Base-by-base conservation (phyloP, 2,888 invertebrate species). In the Zaprionus obscuricornis region DNA sequence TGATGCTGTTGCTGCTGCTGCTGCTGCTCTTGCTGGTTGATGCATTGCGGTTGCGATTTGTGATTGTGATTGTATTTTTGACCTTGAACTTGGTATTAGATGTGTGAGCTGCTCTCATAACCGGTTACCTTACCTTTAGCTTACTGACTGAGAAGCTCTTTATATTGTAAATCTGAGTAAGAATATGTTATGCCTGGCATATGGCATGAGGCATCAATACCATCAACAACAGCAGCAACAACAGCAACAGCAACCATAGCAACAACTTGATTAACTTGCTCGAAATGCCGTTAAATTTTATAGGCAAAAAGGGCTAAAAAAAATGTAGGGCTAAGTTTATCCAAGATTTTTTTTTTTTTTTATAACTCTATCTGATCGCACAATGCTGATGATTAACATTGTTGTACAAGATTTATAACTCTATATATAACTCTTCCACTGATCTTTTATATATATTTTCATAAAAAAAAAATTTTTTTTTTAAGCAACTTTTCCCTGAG, bases 61-160 rank as follows among this genome's bases (percentile, higher is more conserved):
- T 7, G 22, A 22, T n/a, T n/a, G 43, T 50, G 49, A 26, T 51
- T 18, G 54, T 47, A 52, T 43, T 54, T 52, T 79, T 72, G 65
- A 84, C 84, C 84, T 85, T 84, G 86, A 84, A 84, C 84, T 84
- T 84, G 84, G 85, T 83, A 83, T 84, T 83, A 85, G 83, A 85
- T 81, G 67, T 54, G 51, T 37, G 73, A 26, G 81, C 75, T 82
- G n/a, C 70, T 64, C 66, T 43, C 46, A 40, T 66, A 84, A 84
- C 72, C 58, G 72, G 71, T 72, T 72, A n/a, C n/a, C n/a, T 24
- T 13, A 26, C 13, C 13, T 8, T 3, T 26, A 24, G 24, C 45
- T 29, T 62, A 57, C 50, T 58, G 62, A 50, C 26, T 36, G 59
- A 40, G 45, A 56, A 34, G 52, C 60, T 52, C 57, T 81, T 74